Evolutionary conservation across 2,888 invertebrate species (phyloP).

Genomic region (Torymus tubicola): DNA sequence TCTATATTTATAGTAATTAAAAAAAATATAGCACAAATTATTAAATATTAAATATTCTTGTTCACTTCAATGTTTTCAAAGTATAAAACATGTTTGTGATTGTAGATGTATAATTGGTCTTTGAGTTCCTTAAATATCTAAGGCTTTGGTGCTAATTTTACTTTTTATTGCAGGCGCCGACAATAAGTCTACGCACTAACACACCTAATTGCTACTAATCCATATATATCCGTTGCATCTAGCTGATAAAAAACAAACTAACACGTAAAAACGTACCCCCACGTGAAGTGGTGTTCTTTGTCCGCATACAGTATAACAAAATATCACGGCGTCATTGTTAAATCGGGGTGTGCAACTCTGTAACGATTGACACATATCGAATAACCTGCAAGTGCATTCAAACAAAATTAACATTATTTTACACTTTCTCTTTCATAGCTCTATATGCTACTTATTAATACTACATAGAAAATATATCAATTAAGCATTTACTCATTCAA

Average conservation of each 20-base stretch:
- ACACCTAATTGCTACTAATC: conserved; percentile 74
- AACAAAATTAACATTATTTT: conserved; percentile 28
- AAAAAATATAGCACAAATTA: conserved; percentile 19
- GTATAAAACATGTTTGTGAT: not conserved
- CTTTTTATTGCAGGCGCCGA: conserved; percentile 77
- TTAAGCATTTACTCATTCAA: conserved; percentile 52
- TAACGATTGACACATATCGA: conserved; percentile 52
- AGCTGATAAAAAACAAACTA: conserved; percentile 63
- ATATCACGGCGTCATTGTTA: conserved; percentile 58
- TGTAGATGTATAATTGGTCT: conserved; percentile 40
- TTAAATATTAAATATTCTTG: conserved; percentile 10
- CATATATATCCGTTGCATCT: conserved; percentile 69
- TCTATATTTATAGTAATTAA: not conserved
- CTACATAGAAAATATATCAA: conserved; percentile 21
- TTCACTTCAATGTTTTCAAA: conserved; percentile 16
- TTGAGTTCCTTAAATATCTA: conserved; percentile 49
- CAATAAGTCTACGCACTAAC: conserved; percentile 77
- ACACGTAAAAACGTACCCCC: conserved; percentile 59
- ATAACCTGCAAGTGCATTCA: conserved; percentile 10
- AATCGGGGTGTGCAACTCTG: conserved; percentile 60
- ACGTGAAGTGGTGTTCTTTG: conserved; percentile 61
- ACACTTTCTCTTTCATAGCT: conserved; percentile 12
- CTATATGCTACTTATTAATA: not conserved
- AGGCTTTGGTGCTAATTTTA: conserved; percentile 69
- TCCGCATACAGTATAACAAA: conserved; percentile 56